Percentiles rank a stretch among this genome's conserved stretches.
phyloP scores from a whole-genome alignment of 2,113 vertebrate genomes.

The Phyllostomus hastatus region DNA sequence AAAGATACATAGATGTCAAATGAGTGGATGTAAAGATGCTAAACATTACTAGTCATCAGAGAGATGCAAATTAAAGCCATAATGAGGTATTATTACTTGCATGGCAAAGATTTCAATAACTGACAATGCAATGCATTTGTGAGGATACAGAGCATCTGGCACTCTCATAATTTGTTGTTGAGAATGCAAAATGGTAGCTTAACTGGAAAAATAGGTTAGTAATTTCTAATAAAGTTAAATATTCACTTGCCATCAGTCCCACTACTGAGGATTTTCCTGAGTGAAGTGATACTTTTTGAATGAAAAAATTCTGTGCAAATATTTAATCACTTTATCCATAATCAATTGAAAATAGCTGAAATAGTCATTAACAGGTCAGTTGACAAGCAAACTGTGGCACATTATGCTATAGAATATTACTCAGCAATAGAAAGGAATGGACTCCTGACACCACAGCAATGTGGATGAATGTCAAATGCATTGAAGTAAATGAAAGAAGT shows the following conservation, averaged over 20 bases:
- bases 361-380: neutral
- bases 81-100: neutral
- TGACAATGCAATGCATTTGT: neutral
- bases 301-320: neutral
- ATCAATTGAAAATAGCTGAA: neutral
- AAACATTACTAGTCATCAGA: neutral
- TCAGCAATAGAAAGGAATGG: neutral
- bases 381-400: neutral
- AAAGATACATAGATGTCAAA: neutral
- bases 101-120: neutral
- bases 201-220: neutral
- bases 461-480: neutral
- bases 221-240: neutral
- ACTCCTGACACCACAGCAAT: neutral
- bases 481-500: neutral
- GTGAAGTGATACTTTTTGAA: neutral
- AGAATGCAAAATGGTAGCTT: neutral
- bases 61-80: neutral
- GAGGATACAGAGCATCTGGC: neutral
- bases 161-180: too few relatives aligned
- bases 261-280: neutral
- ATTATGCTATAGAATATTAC: neutral
- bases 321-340: neutral
- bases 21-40: neutral
- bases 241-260: neutral